Evolutionary conservation across 1,140 invertebrate genomes (phyloP).

Genomic region (Cydia splendana): DNA sequence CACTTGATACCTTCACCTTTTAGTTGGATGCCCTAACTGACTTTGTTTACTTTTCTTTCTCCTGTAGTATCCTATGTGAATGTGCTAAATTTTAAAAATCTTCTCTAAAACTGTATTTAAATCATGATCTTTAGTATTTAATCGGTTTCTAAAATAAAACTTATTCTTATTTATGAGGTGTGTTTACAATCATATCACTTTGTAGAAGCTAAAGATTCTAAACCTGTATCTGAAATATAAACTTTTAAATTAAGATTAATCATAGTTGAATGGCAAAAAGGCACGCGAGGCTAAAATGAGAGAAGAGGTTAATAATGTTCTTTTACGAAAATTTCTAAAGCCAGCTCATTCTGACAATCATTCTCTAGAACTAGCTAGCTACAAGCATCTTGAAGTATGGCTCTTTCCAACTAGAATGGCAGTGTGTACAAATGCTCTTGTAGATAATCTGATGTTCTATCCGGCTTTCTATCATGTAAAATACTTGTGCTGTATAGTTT

Average conservation of each 20-base stretch:
- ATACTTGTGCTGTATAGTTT: slow-evolving; percentile 30
- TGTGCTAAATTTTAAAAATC: slow-evolving; percentile 38
- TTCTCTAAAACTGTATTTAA: slow-evolving; percentile 10
- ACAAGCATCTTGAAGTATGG: slow-evolving; percentile 30
- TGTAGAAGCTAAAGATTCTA: not conserved
- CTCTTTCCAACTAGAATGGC: slow-evolving; percentile 31
- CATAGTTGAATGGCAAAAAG: not conserved
- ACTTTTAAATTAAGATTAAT: not conserved
- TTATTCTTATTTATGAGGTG: not conserved
- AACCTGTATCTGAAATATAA: not conserved
- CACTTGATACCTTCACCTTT: slow-evolving; percentile 74
- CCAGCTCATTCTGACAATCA: not conserved
- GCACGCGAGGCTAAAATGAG: not conserved
- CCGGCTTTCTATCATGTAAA: slow-evolving; percentile 23
- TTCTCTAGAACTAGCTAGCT: slow-evolving; percentile 26
- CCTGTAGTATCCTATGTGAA: slow-evolving; percentile 62
- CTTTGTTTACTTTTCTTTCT: slow-evolving; percentile 57
- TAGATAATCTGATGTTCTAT: slow-evolving; percentile 28
- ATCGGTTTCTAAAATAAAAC: not conserved
- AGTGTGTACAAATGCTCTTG: slow-evolving; percentile 27
- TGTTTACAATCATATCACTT: not conserved
- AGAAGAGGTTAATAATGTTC: not conserved
- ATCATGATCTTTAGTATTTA: not conserved
- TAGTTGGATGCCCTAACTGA: slow-evolving; percentile 63
- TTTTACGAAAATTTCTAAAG: not conserved